phyloP scores from a whole-genome alignment of 2,113 vertebrate genomes.

The Pleuronectes platessa region DNA sequence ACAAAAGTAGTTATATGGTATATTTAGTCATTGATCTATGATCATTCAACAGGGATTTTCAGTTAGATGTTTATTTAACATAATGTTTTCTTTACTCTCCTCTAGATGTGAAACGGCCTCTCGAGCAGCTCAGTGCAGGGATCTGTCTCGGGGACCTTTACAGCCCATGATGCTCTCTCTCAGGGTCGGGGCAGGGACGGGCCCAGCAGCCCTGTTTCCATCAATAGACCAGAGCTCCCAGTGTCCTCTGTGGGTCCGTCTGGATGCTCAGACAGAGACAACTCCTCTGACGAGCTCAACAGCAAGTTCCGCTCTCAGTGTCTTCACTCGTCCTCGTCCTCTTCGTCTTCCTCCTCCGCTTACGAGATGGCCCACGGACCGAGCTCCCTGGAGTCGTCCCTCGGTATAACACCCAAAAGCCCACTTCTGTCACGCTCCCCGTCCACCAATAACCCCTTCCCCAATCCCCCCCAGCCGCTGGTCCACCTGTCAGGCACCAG shows the following conservation, averaged over 20 bases:
- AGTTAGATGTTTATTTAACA: too few species aligned
- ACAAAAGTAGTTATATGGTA: neutral
- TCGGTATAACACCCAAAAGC: constrained; percentile 69
- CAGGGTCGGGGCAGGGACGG: constrained; percentile 34
- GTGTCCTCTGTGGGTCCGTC: neutral
- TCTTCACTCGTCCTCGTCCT: constrained; percentile 85
- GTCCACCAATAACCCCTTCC: constrained; percentile 69
- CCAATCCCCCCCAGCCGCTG: constrained; percentile 42
- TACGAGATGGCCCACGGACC: constrained; percentile 78
- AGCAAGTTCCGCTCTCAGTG: constrained; percentile 84
- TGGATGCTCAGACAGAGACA: constrained; percentile 61
- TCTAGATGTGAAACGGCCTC: constrained; percentile 72
- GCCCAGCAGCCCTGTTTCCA: constrained; percentile 18
- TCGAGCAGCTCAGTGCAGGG: constrained; percentile 57
- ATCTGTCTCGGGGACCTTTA: constrained; percentile 48
- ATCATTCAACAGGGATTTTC: neutral
- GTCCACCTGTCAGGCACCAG: constrained; percentile 79
- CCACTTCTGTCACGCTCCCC: constrained; percentile 69
- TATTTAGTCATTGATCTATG: too few species aligned
- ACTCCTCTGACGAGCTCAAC: constrained; percentile 83
- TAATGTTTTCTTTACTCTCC: neutral
- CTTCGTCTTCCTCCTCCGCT: constrained; percentile 83
- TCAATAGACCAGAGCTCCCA: constrained; percentile 23
- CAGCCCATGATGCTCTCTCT: constrained; percentile 30
- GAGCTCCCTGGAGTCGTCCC: constrained; percentile 58